Conservation (phyloP, 2,113 vertebrate species). For the Onychostoma macrolepis region DNA sequence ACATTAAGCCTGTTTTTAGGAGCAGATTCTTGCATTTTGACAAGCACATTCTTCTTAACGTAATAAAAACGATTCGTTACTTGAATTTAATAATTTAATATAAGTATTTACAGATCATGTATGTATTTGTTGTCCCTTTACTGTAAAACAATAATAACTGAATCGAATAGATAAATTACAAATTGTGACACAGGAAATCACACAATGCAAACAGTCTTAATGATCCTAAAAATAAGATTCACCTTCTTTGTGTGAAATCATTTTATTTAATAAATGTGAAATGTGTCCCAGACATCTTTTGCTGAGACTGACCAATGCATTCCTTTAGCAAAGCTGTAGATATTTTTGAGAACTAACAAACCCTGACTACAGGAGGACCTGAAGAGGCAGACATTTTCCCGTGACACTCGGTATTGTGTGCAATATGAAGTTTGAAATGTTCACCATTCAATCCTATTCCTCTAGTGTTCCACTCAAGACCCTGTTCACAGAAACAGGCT, state of each 20-base stretch:
- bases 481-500: background rate
- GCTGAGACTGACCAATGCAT: background rate
- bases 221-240: background rate
- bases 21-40: background rate
- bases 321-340: background rate
- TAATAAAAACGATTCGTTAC: background rate
- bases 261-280: background rate
- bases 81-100: background rate
- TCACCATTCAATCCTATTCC: background rate
- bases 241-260: background rate
- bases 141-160: background rate
- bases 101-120: background rate
- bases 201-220: background rate
- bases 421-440: background rate
- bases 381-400: background rate
- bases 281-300: background rate
- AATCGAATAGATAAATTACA: background rate
- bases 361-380: background rate
- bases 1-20: background rate
- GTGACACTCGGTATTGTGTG: background rate
- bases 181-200: background rate
- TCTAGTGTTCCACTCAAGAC: background rate
- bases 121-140: background rate
- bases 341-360: background rate
- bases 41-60: background rate